These are phyloP conservation scores for Dinomys branickii DNA, from an alignment of 2,113 vertebrate species.

Conservation along the genomic window DNA sequence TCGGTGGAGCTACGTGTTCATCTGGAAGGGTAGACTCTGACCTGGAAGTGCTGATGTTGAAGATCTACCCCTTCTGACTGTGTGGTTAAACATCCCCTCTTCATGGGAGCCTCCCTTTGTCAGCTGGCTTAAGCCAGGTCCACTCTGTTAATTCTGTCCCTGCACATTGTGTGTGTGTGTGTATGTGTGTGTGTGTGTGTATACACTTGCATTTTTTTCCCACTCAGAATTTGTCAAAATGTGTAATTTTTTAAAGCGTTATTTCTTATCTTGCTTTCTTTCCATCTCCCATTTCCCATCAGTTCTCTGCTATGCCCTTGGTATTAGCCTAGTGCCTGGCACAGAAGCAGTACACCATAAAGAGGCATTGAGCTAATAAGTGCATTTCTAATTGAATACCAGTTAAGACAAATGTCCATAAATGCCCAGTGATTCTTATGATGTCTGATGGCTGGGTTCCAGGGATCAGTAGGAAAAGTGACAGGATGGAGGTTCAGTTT, in stretches of 20 bases:
- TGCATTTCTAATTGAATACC: constrained; percentile 58
- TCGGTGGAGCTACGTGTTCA: neutral
- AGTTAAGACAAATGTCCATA: constrained; percentile 54
- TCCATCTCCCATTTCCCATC: neutral
- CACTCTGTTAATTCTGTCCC: neutral
- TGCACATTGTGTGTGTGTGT: neutral
- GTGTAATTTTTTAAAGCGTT: neutral
- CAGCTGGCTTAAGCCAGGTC: neutral
- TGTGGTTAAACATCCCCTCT: neutral
- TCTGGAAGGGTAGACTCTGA: neutral
- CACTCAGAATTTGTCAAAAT: neutral
- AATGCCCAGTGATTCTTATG: constrained; percentile 10
- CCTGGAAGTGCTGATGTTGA: neutral
- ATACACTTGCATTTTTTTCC: neutral
- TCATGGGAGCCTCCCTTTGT: neutral
- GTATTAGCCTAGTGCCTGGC: neutral
- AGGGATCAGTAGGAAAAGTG: constrained; percentile 10
- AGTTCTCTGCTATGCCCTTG: neutral
- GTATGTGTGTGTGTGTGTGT: too few species aligned
- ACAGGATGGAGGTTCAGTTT: neutral
- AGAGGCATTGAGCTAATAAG: constrained; percentile 36
- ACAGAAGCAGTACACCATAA: neutral
- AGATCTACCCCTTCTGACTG: neutral
- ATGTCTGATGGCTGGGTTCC: constrained; percentile 38
- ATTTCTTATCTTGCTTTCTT: neutral